Evolutionary conservation across 2,113 vertebrate genomes (phyloP), one percentile per base, ranked within the genome.

Genomic region (Heterochromis multidens): DNA sequence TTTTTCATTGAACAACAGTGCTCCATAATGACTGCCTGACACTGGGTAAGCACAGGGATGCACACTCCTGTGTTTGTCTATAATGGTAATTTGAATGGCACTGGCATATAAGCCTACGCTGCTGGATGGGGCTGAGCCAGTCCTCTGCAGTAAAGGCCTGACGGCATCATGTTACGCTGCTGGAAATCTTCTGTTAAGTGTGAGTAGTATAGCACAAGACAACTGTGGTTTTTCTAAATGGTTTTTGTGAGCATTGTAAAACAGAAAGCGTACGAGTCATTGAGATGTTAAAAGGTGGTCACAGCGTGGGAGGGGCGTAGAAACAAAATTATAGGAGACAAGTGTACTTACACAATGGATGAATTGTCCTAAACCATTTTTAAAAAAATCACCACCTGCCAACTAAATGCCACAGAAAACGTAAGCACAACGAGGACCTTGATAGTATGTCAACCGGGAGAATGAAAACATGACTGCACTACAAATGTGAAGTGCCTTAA

Each of bases 131-230:
- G 58, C 80, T 60, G 84, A 81, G 74, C 35, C 78, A 62, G 90
- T 80, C 60, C 56, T 84, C 81, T 16, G 74, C 89, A 88, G 77
- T 65, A 37, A 80, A 60, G 46, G 62, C 82, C 81, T 78, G 80
- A 35, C 21, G 2, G 89, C 81, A 87, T 94, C 87, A 49, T 79
- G 84, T 92, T 92, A 90, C 90, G 79, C 67, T 61, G 88, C 87
- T 88, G 87, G 83, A 90, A 91, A 88, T 85, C 76, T 89, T 89
- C 84, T 81, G 86, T 87, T 91, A 86, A 90, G 78, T 78, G 80
- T 61, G 79, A 89, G 83, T 58, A 84, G 46, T 37, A 87, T 19
- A 80, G 86, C 81, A 81, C 25, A 7, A 87, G 76, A 80, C 56
- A 21, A 86, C 86, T 63, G 87, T 59, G 29, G 52, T 63, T 77